Evolutionary conservation across 2,113 vertebrate genomes (phyloP), one percentile per base, ranked within the genome.

Genomic region (Campylomormyrus tamandua): DNA sequence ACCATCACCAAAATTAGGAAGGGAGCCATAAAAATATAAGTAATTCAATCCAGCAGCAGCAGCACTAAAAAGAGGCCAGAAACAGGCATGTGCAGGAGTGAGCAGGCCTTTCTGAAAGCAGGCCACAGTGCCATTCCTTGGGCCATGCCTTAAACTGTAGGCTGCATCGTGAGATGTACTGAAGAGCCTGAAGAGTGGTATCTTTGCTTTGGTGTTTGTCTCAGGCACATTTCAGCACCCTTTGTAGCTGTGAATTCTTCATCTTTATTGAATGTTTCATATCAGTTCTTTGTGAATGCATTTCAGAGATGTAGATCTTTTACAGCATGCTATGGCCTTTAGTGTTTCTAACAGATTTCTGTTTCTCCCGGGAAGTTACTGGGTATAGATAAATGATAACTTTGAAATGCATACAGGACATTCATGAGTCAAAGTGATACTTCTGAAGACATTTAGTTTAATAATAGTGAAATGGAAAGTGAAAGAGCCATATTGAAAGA

Each of bases 1-100:
- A 58, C 83, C 10, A 53, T 42, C 84, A 50, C 83, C 53, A 86
- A 90, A 88, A 46, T 90, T 70, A 9, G 31, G 45, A 24, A n/a
- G 2, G 24, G 80, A 42, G 83, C 46, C 49, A 86, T 45, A 27
- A 10, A 86, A 83, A 45, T 62, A 49, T 46, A 8, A 90, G 58
- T 66, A 87, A 90, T 86, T 90, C 53, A 48, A 56, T 45, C 80
- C 56, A 87, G 89, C 42, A 50, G 45, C 49, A 87, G 88, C 45
- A 48, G n/a, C 56, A 74, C 27, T 70, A 48, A 52, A 56, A 88
- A 15, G 58, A 46, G 87, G 13, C 1, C 70, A 17, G 70, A 77
- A 35, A 19, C 3, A 39, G 31, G 70, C 53, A 62, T 24, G 15
- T 19, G 27, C 52, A n/a, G 11, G 27, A 49, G 31, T 46, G 80